Conservation (phyloP, 1,140 invertebrate genomes). For the Zaprionus camerounensis region DNA sequence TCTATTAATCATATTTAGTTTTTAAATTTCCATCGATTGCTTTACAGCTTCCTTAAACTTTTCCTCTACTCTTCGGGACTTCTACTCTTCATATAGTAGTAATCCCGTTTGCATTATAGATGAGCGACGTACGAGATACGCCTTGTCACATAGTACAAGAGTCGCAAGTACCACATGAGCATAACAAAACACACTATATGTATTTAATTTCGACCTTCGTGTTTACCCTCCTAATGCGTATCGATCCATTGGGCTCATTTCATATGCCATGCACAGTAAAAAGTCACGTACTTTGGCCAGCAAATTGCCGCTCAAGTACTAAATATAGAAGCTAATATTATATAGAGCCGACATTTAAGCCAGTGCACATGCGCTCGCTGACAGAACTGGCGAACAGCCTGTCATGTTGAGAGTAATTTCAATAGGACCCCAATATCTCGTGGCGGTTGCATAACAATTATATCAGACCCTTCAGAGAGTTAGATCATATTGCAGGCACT, state of each 20-base stretch:
- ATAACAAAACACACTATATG: background rate
- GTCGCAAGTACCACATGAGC: background rate
- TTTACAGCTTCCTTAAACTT: background rate
- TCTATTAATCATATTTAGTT: background rate
- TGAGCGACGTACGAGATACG: background rate
- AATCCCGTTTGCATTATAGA: background rate
- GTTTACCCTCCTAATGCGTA: constrained; percentile 44
- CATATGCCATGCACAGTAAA: constrained; percentile 35
- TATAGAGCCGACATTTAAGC: constrained; percentile 14
- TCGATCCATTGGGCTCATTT: constrained; percentile 39
- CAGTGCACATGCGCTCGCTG: constrained; percentile 21
- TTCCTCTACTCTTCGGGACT: background rate
- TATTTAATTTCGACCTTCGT: constrained; percentile 29
- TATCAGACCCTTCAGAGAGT: constrained; percentile 4
- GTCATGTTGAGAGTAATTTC: background rate
- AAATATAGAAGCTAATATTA: constrained; percentile 45
- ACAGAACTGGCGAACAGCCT: background rate
- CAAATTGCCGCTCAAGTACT: constrained; percentile 32
- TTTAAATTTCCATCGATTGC: background rate
- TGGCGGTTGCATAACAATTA: constrained; percentile 58
- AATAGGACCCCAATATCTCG: background rate
- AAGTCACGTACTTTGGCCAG: constrained; percentile 44
- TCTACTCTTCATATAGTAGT: too few species aligned
- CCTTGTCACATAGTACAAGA: background rate
- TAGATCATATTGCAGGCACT: constrained; percentile 7